These are phyloP conservation scores for Boulengeromyrus knoepffleri DNA, from an alignment of 2,113 vertebrate species.

Conservation along the genomic window DNA sequence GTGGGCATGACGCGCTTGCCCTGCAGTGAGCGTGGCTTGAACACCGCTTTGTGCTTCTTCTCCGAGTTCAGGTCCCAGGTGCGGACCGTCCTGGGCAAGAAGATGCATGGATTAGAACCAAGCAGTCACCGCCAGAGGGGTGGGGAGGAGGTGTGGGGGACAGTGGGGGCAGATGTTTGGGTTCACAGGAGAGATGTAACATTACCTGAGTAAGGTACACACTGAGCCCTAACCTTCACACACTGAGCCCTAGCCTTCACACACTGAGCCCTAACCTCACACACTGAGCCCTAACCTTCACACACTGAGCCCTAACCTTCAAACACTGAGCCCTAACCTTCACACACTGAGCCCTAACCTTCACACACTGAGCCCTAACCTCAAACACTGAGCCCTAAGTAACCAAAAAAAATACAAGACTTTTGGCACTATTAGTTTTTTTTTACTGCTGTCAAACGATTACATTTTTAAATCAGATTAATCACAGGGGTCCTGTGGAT, in stretches of 20 bases:
- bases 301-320: too few species aligned
- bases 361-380: too few species aligned
- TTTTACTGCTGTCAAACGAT: too few species aligned
- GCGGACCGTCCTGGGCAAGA: slow-evolving; percentile 75
- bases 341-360: too few species aligned
- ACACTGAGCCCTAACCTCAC: too few species aligned
- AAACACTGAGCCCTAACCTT: too few species aligned
- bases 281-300: too few species aligned
- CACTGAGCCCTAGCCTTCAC: too few species aligned
- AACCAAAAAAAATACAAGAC: background rate
- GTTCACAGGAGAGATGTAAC: background rate
- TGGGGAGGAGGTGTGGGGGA: background rate
- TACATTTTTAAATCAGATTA: too few species aligned
- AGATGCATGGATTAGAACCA: background rate
- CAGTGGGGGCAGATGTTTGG: background rate
- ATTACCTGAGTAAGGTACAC: background rate
- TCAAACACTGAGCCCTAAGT: background rate
- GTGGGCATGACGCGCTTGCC: slow-evolving; percentile 88
- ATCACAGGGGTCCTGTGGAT: too few species aligned
- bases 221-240: too few species aligned
- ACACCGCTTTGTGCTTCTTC: slow-evolving; percentile 84
- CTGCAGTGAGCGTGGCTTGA: slow-evolving; percentile 83
- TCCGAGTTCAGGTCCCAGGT: slow-evolving; percentile 88
- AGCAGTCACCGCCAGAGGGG: background rate
- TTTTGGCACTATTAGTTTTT: too few species aligned